phyloP scores from a whole-genome alignment of 2,113 vertebrate genomes.

The Puntigrus tetrazona region DNA sequence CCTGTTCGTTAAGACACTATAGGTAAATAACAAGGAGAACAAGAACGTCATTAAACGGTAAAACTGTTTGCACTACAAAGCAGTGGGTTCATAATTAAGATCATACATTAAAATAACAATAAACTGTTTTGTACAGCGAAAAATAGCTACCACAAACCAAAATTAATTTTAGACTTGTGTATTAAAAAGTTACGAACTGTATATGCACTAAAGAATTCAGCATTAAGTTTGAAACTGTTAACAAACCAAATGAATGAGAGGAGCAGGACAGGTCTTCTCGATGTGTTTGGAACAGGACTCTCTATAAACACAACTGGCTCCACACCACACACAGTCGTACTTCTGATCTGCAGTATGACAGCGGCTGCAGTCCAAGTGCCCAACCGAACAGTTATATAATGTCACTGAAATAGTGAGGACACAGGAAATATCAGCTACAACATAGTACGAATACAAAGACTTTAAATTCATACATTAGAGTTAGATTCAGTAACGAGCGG shows the following conservation, averaged over 20 bases:
- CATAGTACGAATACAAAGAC: neutral
- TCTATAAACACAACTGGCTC: constrained; percentile 83
- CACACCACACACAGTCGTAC: constrained; percentile 94
- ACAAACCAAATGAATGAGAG: constrained; percentile 88
- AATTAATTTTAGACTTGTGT: neutral
- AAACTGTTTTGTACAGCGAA: too few relatives aligned
- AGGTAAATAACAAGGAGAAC: too few relatives aligned
- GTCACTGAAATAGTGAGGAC: constrained; percentile 76
- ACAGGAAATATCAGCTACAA: neutral
- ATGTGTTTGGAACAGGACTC: constrained; percentile 81
- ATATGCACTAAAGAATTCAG: neutral
- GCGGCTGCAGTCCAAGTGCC: constrained; percentile 90
- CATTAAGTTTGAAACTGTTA: neutral
- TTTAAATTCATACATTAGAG: neutral
- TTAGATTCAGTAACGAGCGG: neutral
- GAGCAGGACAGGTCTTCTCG: constrained; percentile 87
- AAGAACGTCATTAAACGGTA: too few relatives aligned
- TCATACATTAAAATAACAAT: too few relatives aligned
- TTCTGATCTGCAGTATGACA: constrained; percentile 87
- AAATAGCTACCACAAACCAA: too few relatives aligned
- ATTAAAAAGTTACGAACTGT: neutral
- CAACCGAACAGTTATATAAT: constrained; percentile 94
- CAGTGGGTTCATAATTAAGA: too few relatives aligned
- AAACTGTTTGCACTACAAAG: too few relatives aligned
- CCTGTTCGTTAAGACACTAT: too few relatives aligned